Base-by-base conservation (phyloP, 2,888 invertebrate genomes). In the Crocallis elinguaria region DNA sequence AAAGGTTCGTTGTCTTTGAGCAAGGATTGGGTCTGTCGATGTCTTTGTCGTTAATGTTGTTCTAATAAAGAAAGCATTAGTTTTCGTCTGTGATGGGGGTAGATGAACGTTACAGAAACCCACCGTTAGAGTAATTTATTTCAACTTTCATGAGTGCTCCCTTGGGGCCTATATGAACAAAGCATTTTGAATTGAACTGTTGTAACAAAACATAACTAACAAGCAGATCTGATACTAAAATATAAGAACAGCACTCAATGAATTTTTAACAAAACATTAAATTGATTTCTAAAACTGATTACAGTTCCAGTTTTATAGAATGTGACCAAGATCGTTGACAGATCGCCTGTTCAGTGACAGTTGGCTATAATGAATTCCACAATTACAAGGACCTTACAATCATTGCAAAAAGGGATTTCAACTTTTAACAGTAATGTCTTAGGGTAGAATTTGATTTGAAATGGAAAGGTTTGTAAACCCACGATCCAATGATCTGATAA, bases 401-500 rank as follows among this genome's bases (percentile, higher is more conserved):
- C 41, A 30, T 16, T 36, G 27, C 38, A 17, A 30, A 17, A 42
- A 45, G 37, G 19, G 61, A 51, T 60, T 41, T 57, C 7, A n/a
- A 57, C 56, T 55, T 41, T n/a, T 68, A 61, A 37, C 3, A 4
- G 2, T 8, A 13, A 7, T 0, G 14, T 0, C 0, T n/a, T 65
- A 71, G 42, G 48, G 68, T 54, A 33, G 45, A 51, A 27, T 63
- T 67, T 67, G 6, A 25, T 42, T 49, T 54, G 45, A 3, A 1
- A 42, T 49, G 39, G 13, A 59, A 45, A 49, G 35, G 41, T 60
- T 64, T 35, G 59, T 51, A 59, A 67, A 67, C 65, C 60, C 61
- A 63, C 64, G 62, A 73, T 69, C 66, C 66, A 66, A 71, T 68
- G 66, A 67, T 67, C 66, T 67, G 71, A 76, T 77, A 77, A 75